Conservation (phyloP, 2,888 invertebrate genomes). For the Epirrhoe alternata region DNA sequence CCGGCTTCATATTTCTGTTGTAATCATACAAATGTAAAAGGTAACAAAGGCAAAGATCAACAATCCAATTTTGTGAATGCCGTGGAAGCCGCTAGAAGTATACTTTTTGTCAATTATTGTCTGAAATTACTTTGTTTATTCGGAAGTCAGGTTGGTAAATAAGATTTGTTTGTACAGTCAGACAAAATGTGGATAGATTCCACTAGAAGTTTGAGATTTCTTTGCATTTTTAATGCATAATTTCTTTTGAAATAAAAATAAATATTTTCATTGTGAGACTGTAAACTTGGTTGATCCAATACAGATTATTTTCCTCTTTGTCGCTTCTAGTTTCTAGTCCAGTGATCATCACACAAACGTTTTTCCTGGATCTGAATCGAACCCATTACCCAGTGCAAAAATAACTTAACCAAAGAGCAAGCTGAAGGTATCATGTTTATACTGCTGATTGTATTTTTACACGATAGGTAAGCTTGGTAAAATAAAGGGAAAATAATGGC, state of each 20-base stretch:
- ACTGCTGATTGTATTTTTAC: slow-evolving; percentile 9
- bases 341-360: no score
- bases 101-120: slow-evolving; percentile 38
- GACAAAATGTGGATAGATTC: background rate
- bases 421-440: background rate
- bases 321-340: no score
- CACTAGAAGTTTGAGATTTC: no score
- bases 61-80: slow-evolving; percentile 40
- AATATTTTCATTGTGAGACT: no score
- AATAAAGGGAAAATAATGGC: slow-evolving; percentile 31
- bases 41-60: slow-evolving; percentile 22
- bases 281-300: no score
- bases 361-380: no score
- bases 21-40: slow-evolving; percentile 16
- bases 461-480: slow-evolving; percentile 11
- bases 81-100: slow-evolving; percentile 32
- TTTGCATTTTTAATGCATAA: no score
- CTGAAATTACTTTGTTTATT: slow-evolving; percentile 40
- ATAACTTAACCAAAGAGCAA: no score
- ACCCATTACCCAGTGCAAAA: no score
- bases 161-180: slow-evolving; percentile 10
- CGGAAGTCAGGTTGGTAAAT: slow-evolving; percentile 22
- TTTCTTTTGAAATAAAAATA: no score
- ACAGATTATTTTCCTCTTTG: no score
- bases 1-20: slow-evolving; percentile 33